Evolutionary conservation across 2,888 invertebrate species (phyloP), one percentile per base, ranked within the genome.

Genomic region (Drosophila emarginata): DNA sequence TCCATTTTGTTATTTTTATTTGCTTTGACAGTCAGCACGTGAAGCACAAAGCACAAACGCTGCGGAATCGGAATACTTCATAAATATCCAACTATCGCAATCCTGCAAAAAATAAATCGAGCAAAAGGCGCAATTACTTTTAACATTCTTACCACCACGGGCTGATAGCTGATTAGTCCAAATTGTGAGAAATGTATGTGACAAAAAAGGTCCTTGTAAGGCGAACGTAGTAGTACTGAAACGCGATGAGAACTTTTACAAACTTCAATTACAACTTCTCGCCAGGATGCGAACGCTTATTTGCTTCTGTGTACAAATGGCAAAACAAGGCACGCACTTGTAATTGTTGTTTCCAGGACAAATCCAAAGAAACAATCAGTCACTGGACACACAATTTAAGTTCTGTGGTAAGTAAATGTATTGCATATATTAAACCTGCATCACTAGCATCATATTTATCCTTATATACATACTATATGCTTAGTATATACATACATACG

Each of bases 1-100:
- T 79, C 80, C 78, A 90, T 85, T 91, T 91, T 90, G 90, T 90
- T 90, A 91, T 91, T 91, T 90, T 88, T 89, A 89, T 89, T 88
- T 78, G 77, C 85, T 79, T 88, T 85, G 88, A 87, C 87, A 88
- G 79, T 88, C 79, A 78, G 84, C 82, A 89, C 84, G 87, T 88
- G 78, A 83, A 77, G 82, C 78, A 61, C 77, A 77, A 80, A 80
- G 80, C 78, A 75, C 78, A 75, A 77, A 72, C 78, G 75, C 75
- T 69, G 77, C 63, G 72, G 72, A 59, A 70, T 67, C 68, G 56
- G 66, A 66, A 62, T 68, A 45, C 11, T 45, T 21, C 21, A 45
- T 45, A 45, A 45, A 32, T 32, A 32, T 32, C 32, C 9, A 9
- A 9, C 4, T 6, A 28, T 15, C 54, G 61, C 59, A 59, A 56